phyloP scores from a whole-genome alignment of 2,113 vertebrate species.

The Colinus virginianus region DNA sequence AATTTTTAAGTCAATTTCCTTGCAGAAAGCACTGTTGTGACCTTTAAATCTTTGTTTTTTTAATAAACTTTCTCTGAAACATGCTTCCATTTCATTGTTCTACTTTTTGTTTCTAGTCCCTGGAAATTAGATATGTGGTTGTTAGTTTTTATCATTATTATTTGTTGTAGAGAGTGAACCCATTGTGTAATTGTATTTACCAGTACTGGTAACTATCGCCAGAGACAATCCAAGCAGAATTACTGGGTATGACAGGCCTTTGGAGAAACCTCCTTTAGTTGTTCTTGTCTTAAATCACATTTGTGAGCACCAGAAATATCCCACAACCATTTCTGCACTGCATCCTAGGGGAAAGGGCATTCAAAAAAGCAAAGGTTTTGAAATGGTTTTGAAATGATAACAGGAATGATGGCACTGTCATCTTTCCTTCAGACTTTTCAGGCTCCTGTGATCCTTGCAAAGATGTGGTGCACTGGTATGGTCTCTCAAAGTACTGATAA shows the following conservation, averaged over 20 bases:
- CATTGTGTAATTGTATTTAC: neutral
- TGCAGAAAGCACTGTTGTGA: neutral
- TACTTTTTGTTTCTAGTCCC: neutral
- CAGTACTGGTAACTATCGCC: neutral
- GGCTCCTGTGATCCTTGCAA: neutral
- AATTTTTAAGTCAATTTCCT: slow-evolving; percentile 12
- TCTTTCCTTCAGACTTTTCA: neutral
- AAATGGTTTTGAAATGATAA: too few species aligned
- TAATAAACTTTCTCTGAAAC: neutral
- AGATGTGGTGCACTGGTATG: neutral
- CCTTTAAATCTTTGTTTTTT: neutral
- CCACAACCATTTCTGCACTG: neutral
- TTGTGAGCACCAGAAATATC: neutral
- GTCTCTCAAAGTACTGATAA: neutral
- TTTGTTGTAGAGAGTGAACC: neutral
- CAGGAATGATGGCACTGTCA: neutral
- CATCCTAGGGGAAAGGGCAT: neutral
- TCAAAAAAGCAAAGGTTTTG: neutral
- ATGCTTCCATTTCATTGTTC: neutral
- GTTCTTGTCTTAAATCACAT: neutral
- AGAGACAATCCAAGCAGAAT: neutral
- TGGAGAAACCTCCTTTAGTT: neutral
- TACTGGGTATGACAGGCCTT: neutral
- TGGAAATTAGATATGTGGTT: neutral
- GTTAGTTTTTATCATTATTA: neutral